Evolutionary conservation across 2,888 invertebrate species (phyloP), one percentile per base, ranked within the genome.

Genomic region (Lasius platythorax): DNA sequence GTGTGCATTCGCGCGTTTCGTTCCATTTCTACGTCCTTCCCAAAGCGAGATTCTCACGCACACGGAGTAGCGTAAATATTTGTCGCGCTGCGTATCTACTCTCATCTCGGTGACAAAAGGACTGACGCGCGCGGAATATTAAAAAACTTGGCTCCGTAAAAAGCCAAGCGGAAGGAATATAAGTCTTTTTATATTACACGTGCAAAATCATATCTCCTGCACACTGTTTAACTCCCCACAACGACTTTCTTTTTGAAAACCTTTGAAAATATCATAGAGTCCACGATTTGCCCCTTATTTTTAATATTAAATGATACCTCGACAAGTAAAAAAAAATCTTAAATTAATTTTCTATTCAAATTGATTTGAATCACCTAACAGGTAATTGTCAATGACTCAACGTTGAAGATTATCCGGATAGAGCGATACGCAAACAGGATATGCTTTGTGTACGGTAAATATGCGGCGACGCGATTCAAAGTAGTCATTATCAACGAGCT

Each of bases 401-500:
- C 3, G 8, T 23, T 9, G 23, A 4, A 46, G 28, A 76, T 64
- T 63, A 43, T 23, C 23, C 15, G 18, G 30, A 18, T 15, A 30
- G 28, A 50, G 53, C 23, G 23, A 30, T 43, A 70, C 12, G 30
- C 1, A 37, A 53, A 18, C 9, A 53, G 23, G 0, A 28, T 40
- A 4, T 12, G 28, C 18, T 28, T 4, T 40, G n/a, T 23, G 15
- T 8, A 50, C 23, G 23, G 23, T 23, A 4, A 12, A 37, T 46
- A 76, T 15, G 37, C 12, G 33, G 53, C 33, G 33, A n/a, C 6
- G 33, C 53, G 23, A 78, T 70, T 33, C 43, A 33, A 58, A 67
- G 18, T 30, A 58, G 33, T 61, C 23, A 18, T 79, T 79, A 78
- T 78, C 43, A 43, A 18, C 3, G n/a, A 70, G 33, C 28, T 23